These are phyloP conservation scores for Exocentrus adspersus DNA, from an alignment of 2,888 invertebrate genomes.

Conservation along the genomic window DNA sequence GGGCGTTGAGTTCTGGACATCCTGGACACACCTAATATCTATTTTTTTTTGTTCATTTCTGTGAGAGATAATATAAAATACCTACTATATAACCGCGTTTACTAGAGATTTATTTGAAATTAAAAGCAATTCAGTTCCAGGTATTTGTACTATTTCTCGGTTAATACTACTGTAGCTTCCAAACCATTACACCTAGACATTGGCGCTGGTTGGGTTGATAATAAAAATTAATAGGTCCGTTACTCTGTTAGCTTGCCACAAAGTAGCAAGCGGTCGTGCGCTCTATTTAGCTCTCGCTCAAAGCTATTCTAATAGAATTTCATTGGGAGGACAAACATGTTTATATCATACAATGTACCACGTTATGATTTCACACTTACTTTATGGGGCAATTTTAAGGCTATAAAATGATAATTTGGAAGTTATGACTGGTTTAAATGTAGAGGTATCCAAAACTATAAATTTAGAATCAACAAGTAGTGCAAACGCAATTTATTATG, in stretches of 20 bases:
- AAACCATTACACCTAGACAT: not conserved
- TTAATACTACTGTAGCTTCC: constrained; percentile 31
- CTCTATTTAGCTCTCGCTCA: no score
- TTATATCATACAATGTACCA: not conserved
- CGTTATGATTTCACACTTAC: not conserved
- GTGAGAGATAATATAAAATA: no score
- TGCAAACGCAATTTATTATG: no score
- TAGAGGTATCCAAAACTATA: not conserved
- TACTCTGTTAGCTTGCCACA: constrained; percentile 1
- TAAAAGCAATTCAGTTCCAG: constrained; percentile 22
- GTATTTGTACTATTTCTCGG: constrained; percentile 29
- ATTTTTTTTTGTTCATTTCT: no score
- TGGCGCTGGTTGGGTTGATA: constrained; percentile 5
- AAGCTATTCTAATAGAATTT: not conserved
- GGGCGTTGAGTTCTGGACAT: no score
- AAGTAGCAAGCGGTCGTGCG: no score
- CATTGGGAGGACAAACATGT: no score
- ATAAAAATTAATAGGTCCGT: constrained; percentile 11
- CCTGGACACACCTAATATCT: no score
- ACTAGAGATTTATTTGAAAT: no score
- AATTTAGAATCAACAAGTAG: no score
- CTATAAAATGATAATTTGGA: not conserved
- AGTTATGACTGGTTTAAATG: not conserved
- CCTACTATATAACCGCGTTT: no score
- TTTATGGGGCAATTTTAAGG: not conserved